Evolutionary conservation across 2,797 vertebrate species (phyloP).

Genomic region (Vultur gryphus): DNA sequence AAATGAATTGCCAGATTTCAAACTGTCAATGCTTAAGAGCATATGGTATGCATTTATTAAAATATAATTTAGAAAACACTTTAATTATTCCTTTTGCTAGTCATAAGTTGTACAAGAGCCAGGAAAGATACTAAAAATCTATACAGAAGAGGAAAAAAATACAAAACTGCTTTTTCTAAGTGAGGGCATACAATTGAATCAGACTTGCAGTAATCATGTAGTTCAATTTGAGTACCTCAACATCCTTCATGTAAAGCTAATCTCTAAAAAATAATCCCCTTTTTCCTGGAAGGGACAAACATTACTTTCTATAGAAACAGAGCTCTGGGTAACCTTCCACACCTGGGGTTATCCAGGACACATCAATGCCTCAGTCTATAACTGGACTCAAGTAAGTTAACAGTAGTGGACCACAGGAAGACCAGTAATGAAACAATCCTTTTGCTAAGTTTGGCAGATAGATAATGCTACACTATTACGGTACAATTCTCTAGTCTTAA

Average conservation of each 20-base stretch:
- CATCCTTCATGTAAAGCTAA: neutral
- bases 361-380: neutral
- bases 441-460: neutral
- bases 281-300: neutral
- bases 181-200: neutral
- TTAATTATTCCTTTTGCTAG: slow-evolving; percentile 35
- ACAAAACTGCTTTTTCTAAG: neutral
- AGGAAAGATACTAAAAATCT: neutral
- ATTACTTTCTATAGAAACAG: neutral
- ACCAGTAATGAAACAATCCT: neutral
- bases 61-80: slow-evolving; percentile 36
- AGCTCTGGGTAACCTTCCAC: neutral
- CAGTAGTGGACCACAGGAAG: neutral
- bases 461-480: no score
- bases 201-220: neutral
- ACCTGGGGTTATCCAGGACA: neutral
- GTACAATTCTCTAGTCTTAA: neutral
- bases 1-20: slow-evolving; percentile 18
- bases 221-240: neutral
- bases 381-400: neutral
- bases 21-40: neutral
- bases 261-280: neutral
- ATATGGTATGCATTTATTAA: slow-evolving; percentile 30
- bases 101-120: slow-evolving; percentile 13
- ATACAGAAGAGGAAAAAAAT: neutral